Base-by-base conservation (phyloP, 2,888 invertebrate species). In the Yponomeuta malinellus region DNA sequence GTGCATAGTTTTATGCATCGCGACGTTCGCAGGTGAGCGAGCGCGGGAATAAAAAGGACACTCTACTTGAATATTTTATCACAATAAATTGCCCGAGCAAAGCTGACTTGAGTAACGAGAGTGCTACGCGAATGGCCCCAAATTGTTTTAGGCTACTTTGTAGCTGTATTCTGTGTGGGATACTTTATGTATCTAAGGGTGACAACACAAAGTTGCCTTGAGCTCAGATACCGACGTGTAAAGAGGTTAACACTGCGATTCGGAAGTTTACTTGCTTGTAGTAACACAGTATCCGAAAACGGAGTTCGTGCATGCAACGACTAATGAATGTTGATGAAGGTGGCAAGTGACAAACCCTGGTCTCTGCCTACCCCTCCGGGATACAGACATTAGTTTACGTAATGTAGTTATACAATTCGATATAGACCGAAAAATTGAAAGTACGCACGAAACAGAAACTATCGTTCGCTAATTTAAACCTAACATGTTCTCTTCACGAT, bases 31-130 rank as follows among this genome's bases (percentile, higher is more conserved):
- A 71, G 67, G 71, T 71, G 68, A 63, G 66, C 68, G 71, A 59
- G 71, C 74, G 75, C 74, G 77, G 72, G 76, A 82, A 81, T 79
- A 81, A 83, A 84, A 84, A 80, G 74, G 78, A 68, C 52, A 68
- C 29, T 52, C 73, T 77, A 79, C 79, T 77, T 81, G 82, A 84
- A 86, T 84, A 81, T 84, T 84, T 83, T 83, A 84, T 80, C 76
- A 81, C 6, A 80, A 82, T 80, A 81, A 83, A 84, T 84, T 83
- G 81, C 78, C 76, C 76, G 81, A 79, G 23, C 52, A 12, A 59
- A 59, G 52, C 52, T 59, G 52, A 59, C 52, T 59, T 59, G 52
- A 59, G 52, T 59, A 15, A 59, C 52, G 52, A 12, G 52, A 59
- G 52, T 59, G 52, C 52, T 12, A 12, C 15, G 52, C 12, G 52